A percentile compares a stretch with the other conserved stretches of the same genome.
phyloP scores from a whole-genome alignment of 2,113 vertebrate genomes.

The Petroica traversi region DNA sequence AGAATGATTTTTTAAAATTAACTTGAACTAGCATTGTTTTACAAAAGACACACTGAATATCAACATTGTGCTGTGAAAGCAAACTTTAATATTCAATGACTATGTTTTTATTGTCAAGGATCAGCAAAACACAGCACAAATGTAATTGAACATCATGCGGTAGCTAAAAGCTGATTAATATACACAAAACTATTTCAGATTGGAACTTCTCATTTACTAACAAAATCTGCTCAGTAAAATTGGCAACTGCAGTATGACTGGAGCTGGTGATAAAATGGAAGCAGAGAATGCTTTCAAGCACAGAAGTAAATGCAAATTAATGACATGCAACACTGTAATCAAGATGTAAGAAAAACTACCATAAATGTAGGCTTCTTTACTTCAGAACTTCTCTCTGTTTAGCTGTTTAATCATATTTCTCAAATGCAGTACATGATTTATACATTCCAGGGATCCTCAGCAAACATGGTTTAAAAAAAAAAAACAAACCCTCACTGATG shows the following conservation, averaged over 20 bases:
- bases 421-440: not conserved
- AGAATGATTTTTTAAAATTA: not conserved
- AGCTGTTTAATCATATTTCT: not conserved
- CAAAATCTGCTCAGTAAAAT: not conserved
- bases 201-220: not conserved
- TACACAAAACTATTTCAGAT: not conserved
- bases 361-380: not conserved
- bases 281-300: not conserved
- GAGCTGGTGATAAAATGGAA: not conserved
- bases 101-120: not conserved
- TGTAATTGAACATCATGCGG: not conserved
- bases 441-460: not conserved
- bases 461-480: not conserved
- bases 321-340: not conserved
- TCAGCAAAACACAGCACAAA: constrained; percentile 15
- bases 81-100: not conserved
- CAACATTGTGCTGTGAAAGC: not conserved
- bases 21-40: not conserved
- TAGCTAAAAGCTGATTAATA: not conserved
- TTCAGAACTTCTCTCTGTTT: not conserved
- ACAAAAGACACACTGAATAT: not conserved
- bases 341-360: not conserved
- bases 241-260: not conserved
- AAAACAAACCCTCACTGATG: not conserved
- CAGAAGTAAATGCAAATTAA: constrained; percentile 6